phyloP scores from a whole-genome alignment of 1,140 invertebrate species.

The Ceratosolen fusciceps region DNA sequence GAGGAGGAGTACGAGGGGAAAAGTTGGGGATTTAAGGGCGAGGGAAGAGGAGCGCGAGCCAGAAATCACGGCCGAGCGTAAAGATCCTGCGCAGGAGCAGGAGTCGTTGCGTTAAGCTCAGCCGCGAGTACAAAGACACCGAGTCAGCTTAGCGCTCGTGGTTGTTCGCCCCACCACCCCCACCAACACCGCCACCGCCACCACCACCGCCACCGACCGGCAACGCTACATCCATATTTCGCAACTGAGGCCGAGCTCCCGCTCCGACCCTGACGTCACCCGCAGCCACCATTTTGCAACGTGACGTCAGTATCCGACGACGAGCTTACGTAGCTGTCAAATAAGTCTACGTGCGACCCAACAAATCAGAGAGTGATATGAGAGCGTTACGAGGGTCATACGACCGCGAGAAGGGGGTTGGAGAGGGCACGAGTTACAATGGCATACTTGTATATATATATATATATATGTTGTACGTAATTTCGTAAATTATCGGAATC shows the following conservation, averaged over 20 bases:
- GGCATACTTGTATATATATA: too few relatives aligned
- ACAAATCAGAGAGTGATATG: not conserved
- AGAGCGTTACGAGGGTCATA: too few relatives aligned
- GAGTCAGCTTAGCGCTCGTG: constrained; percentile 33
- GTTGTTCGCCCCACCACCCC: not conserved
- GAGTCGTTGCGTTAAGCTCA: not conserved
- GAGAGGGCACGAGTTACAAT: not conserved
- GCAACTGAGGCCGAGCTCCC: not conserved
- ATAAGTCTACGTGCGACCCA: not conserved
- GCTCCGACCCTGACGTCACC: constrained; percentile 52
- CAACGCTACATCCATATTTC: not conserved
- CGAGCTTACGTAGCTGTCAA: not conserved
- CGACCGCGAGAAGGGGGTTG: too few relatives aligned
- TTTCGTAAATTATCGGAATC: too few relatives aligned
- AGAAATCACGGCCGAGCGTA: not conserved
- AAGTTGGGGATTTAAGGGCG: too few relatives aligned
- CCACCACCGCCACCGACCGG: not conserved
- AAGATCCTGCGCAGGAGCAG: not conserved
- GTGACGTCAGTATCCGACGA: constrained; percentile 51
- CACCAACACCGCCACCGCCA: not conserved
- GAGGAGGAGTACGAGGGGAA: too few relatives aligned
- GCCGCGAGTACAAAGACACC: not conserved
- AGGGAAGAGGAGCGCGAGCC: too few relatives aligned
- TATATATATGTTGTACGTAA: too few relatives aligned
- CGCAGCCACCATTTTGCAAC: constrained; percentile 48